Base-by-base conservation (phyloP, 1,140 invertebrate species). In the Sipha flava region DNA sequence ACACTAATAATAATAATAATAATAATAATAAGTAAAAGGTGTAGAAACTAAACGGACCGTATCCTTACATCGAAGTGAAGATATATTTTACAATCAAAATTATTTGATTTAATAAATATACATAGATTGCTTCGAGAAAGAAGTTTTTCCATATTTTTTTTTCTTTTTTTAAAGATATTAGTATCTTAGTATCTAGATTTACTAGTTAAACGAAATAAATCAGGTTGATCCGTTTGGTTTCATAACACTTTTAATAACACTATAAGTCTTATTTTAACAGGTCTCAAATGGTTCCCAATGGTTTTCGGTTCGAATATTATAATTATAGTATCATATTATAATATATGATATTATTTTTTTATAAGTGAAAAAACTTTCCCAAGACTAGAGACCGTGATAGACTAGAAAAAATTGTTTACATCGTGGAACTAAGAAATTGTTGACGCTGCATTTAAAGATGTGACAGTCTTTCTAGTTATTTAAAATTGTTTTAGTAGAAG, bases 241-340 rank as follows among this genome's bases (percentile, higher is more conserved):
- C 52, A 37, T 16, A 40, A 40, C 73, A 4, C 34, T 77, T 77
- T 23, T 14, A 59, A 77, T 77, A 77, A 77, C 31, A 57, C 73
- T 77, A 77, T 77, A 77, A 77, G 73, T 77, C 73, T 77, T 77
- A 77, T 77, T 57, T 77, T 77, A 77, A 77, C 73, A 57, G 73
- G 73, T 77, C 73, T 77, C 73, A 57, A 77, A 77, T 57, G 14
- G 73, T 77, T 77, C 49, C 64, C 66, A 70, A 45, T 70, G 66
- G 66, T 70, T 70, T 70, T 70, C 66, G 12, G 66, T 70, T 47
- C 66, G 16, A 70, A 70, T 47, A 70, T 64, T 64, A 64, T 37
- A 64, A 64, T 64, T 47, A 43, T n/a, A n/a, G n/a, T n/a, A n/a
- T n/a, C 40, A n/a, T 70, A 29, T 23, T 47, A 70, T 47, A 47